Evolutionary conservation across 2,113 vertebrate genomes (phyloP), one percentile per base, ranked within the genome.

Genomic region (Gadus chalcogrammus): DNA sequence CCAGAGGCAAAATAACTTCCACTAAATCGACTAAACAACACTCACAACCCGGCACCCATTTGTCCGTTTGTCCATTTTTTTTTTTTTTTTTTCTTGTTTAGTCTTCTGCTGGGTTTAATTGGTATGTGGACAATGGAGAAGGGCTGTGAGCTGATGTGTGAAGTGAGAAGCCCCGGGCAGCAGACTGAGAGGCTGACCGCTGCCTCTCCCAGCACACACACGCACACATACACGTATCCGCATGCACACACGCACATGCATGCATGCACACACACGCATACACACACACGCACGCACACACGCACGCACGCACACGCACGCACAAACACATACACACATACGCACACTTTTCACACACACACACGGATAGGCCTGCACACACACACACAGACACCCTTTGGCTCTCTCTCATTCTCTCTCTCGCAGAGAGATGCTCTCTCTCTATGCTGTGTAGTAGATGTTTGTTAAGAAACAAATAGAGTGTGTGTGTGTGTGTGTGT

Each of bases 171-270:
- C 55, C 55, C 15, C 7, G n/a, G 16, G 55, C 15, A 17, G 55
- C 55, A 17, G 55, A 24, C 24, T n/a, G 42, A 15, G 55, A 58
- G 55, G 16, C 55, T 17, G 55, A n/a, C 8, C 42, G 12, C 42
- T 48, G 42, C 42, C 65, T 35, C 35, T 38, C 27, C 27, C 31
- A 1, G 18, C 15, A 61, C 56, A 61, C 18, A 56, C 1, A 0
- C 58, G 13, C 22, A 58, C n/a, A 38, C 55, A 62, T 52, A 61
- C 70, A 20, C 42, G 65, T 56, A 72, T 58, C 20, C 20, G 78
- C 53, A 58, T 63, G 63, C 67, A 70, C n/a, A 24, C 15, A 31
- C 61, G 15, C 11, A 0, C 56, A 20, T 0, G 65, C 61, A 72
- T 61, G 78, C 53, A 58, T 63, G 63, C 67, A 70, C n/a, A 24